A percentile compares a stretch with the other conserved stretches of the same genome.
Evolutionary conservation across 2,113 vertebrate genomes (phyloP).

Genomic region (Campylomormyrus numenius): DNA sequence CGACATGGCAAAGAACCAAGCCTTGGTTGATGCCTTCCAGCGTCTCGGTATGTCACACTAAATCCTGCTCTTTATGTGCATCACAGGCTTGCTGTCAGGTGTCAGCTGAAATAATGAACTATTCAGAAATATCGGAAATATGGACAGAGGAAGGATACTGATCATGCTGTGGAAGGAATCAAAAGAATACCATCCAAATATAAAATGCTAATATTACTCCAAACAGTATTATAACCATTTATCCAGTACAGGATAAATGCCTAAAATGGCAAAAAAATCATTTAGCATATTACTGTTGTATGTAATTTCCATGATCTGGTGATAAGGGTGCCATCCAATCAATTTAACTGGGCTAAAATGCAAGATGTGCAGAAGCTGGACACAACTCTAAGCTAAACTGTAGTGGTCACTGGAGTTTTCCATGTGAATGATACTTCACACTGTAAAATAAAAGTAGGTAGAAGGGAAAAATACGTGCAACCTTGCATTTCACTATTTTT

Average conservation of each 20-base stretch:
- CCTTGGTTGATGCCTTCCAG: slow-evolving; percentile 60
- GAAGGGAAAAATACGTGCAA: not conserved
- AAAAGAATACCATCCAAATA: not conserved
- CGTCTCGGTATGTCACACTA: slow-evolving; percentile 52
- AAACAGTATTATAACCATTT: not conserved
- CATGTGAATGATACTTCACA: not conserved
- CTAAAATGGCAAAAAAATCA: not conserved
- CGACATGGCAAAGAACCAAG: slow-evolving; percentile 73
- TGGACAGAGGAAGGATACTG: not conserved
- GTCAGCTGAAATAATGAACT: not conserved
- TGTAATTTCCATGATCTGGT: not conserved
- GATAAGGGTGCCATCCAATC: not conserved
- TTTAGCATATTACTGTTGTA: not conserved
- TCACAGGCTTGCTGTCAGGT: not conserved
- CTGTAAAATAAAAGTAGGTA: not conserved
- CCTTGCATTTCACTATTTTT: not conserved
- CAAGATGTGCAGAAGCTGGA: not conserved
- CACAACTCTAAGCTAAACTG: not conserved
- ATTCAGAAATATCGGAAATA: not conserved
- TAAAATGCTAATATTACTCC: not conserved
- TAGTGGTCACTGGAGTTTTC: not conserved
- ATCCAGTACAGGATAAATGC: not conserved
- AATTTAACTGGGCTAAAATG: not conserved
- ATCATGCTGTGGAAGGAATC: not conserved
- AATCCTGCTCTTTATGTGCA: not conserved